Base-by-base conservation (phyloP, 23 tunicate genomes). In the Halocynthia aurantium region DNA sequence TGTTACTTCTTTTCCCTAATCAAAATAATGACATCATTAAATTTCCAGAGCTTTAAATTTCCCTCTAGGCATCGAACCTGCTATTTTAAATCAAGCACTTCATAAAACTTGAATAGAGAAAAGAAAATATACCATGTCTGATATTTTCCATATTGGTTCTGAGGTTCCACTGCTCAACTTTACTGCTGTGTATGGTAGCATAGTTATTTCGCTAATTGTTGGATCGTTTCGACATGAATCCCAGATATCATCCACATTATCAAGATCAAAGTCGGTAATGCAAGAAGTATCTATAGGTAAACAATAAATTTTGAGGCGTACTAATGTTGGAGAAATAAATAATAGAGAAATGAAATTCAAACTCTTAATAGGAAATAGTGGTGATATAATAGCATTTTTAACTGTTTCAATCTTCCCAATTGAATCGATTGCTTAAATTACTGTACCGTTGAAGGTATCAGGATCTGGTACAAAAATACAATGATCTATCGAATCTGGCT, bases 161-260 rank as follows among this genome's bases (percentile, higher is more conserved):
- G 82, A 53, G 11, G 57, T 11, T 10, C 82, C 82, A 8, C 53
- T 31, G 52, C 66, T 60, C 6, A 77, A 61, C 65, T 77, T 77
- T 0, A 77, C 82, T 62, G 40, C 50, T n/a, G 66, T 31, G 67
- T 77, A 57, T 8, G 82, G 72, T 7, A 64, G 10, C 18, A 77
- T 12, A 50, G 82, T 20, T 8, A 72, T 61, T 8, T 49, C 57
- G 22, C 61, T 12, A 22, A 77, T 63, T 6, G 72, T 77, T 21
- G 82, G 82, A 64, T 77, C 82, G 60, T 60, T 22, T 8, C 49
- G 67, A 61, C 82, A 77, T 52, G 52, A 12, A 22, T 77, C 82
- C 10, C 31, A 15, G 6, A 77, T 31, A 10, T 77, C 82, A 22
- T 56, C 52, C 19, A 77, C 67, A 7, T 61, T 72, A 21, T 77